Evolutionary conservation across 2,888 invertebrate species (phyloP), one percentile per base, ranked within the genome.

Genomic region (Aproaerema taeniolella): DNA sequence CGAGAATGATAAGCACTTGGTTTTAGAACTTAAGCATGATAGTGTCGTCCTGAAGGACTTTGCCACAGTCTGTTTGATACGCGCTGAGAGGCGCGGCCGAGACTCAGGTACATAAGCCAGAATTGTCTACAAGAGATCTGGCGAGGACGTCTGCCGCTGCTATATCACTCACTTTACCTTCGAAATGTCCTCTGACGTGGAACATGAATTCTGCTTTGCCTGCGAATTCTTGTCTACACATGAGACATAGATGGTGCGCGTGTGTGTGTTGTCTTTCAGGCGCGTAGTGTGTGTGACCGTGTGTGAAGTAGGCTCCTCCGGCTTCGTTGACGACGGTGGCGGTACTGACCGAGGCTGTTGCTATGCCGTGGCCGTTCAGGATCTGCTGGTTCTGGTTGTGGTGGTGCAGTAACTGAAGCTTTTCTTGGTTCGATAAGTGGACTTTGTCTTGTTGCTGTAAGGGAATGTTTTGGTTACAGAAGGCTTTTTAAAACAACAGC

Each of bases 161-260:
- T 34, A 88, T 82, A 48, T 87, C 87, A 36, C 74, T 81, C 52
- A 86, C 86, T 63, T 85, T 88, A 41, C 87, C 87, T 55, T 90
- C 90, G 50, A 91, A 90, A 58, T 91, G 91, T 12, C 90, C 89
- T 49, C 91, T 75, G 10, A 91, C 89, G 59, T 91, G 91, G 69
- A 91, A 90, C 89, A 91, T 90, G 61, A 91, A 90, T 61, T 91
- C 91, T 0, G 91, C 88, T 63, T 91, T 90, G 10, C 90, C 89
- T 11, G 88, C 88, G 63, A 91, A 91, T 67, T 91, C 90, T 39
- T 90, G 90, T 14, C 91, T 80, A 49, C 91, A 91, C 88, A 91
- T 89, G 43, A 91, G 85, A 54, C 91, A 91, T 35, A 90, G 87
- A 38, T 87, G 87, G 51, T 87, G 87, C 1, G 86, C 81, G 39